Base-by-base conservation (phyloP, 2,797 vertebrate genomes). In the Anomalospiza imberbis region DNA sequence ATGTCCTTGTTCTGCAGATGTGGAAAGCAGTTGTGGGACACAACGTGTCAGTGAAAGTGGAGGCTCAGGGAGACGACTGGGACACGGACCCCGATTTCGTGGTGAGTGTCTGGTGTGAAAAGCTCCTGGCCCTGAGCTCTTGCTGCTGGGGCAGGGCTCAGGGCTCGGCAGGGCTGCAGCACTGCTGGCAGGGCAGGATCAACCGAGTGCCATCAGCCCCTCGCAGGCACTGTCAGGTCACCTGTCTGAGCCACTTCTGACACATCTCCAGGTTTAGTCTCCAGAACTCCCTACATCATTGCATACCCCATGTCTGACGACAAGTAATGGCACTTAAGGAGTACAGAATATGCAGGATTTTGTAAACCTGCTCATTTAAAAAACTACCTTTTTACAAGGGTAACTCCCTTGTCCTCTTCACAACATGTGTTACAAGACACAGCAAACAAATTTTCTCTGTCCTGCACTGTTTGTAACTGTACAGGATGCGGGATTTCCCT, bases 81-180 rank as follows among this genome's bases (percentile, higher is more conserved):
- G 99, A 99, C 97, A 99, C 99, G 0, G 99, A 99, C 95, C 99
- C 99, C 3, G 98, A 99, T 96, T 99, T 99, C 47, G 99, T 99
- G 98, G 99, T 98, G 76, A 95, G 98, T 97, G 76, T 10, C 55
- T 91, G 81, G 15, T 22, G 32, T 12, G 15, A 28, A 51, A 51
- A 45, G 40, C n/a, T 60, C 26, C 34, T 34, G 57, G 61, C 51
- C 51, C 73, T 5, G 13, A 47, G 38, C 38, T 42, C 5, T 2
- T 11, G 65, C 50, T 88, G 31, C 45, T n/a, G 48, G 20, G 40
- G 29, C 0, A 0, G 50, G 58, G 53, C 68, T 17, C 1, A 0
- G 28, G 17, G 13, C 21, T 22, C 0, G 0, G 48, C 53, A 12
- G 0, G 0, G 34, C 36, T 21, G n/a, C 31, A 31, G 38, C 57